These are phyloP conservation scores for Littorina saxatilis DNA, from an alignment of 1,140 invertebrate genomes.

Conservation along the genomic window DNA sequence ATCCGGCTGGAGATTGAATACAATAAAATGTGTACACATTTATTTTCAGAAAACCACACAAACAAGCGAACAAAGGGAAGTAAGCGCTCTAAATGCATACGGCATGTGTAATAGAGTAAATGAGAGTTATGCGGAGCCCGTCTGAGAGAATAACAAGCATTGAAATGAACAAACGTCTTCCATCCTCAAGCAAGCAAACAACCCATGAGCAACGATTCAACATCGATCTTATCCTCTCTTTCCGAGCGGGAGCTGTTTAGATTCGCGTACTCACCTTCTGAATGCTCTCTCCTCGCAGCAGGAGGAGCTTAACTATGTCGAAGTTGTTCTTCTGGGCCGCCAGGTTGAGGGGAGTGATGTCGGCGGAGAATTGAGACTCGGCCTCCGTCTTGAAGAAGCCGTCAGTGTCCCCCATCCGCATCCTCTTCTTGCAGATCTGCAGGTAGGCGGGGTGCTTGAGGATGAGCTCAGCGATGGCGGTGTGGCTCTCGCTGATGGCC, in stretches of 20 bases:
- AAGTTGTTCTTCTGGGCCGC: constrained; percentile 74
- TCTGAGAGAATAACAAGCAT: too few species aligned
- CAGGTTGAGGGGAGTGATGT: constrained; percentile 74
- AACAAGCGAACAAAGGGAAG: too few species aligned
- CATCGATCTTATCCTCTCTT: too few species aligned
- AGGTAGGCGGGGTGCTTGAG: constrained; percentile 71
- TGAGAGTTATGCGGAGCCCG: too few species aligned
- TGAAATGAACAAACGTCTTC: too few species aligned
- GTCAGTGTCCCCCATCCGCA: constrained; percentile 62
- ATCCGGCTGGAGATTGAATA: constrained; percentile 76
- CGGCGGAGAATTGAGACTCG: constrained; percentile 67
- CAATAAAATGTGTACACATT: too few species aligned
- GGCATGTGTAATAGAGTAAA: too few species aligned
- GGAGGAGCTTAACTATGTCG: constrained; percentile 73
- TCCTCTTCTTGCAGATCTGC: constrained; percentile 61
- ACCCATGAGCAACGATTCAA: too few species aligned
- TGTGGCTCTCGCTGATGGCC: constrained; percentile 71
- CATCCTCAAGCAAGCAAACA: too few species aligned
- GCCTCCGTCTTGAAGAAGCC: constrained; percentile 59
- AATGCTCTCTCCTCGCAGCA: constrained; percentile 72
- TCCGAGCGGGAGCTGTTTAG: too few species aligned
- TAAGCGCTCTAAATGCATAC: too few species aligned
- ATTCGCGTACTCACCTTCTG: constrained; percentile 55
- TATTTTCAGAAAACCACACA: too few species aligned
- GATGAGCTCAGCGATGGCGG: constrained; percentile 72